Conservation (phyloP, 2,888 invertebrate genomes). For the Dryobota labecula region DNA sequence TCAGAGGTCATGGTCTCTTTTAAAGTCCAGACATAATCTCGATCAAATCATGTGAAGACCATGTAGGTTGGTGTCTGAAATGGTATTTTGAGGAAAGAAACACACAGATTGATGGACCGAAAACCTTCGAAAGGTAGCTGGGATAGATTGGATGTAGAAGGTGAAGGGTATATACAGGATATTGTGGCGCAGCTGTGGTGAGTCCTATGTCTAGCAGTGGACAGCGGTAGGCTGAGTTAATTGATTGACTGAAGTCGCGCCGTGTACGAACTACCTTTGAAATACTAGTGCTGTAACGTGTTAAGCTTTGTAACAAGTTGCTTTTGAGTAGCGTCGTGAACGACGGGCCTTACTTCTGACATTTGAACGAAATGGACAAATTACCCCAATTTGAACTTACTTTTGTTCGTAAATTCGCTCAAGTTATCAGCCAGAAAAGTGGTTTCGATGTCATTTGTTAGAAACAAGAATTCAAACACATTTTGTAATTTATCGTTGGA, state of each 20-base stretch:
- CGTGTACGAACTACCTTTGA: too few relatives aligned
- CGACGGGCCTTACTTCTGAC: not conserved
- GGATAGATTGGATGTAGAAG: not conserved
- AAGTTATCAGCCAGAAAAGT: slow-evolving; percentile 43
- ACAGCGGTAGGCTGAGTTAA: not conserved
- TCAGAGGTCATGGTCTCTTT: too few relatives aligned
- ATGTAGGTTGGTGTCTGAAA: too few relatives aligned
- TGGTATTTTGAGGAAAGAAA: too few relatives aligned
- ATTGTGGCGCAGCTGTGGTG: not conserved
- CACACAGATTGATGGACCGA: too few relatives aligned
- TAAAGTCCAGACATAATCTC: too few relatives aligned
- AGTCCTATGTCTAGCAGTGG: not conserved
- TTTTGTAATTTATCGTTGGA: slow-evolving; percentile 60
- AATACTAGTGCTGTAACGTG: not conserved
- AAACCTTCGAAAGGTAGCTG: not conserved
- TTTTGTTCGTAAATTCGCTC: slow-evolving; percentile 36
- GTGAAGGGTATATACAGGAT: too few relatives aligned
- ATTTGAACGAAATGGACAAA: slow-evolving; percentile 41
- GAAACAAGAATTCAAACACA: slow-evolving; percentile 58
- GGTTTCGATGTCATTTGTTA: slow-evolving; percentile 62
- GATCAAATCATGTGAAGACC: too few relatives aligned
- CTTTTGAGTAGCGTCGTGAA: not conserved
- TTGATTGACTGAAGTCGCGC: too few relatives aligned
- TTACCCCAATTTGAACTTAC: slow-evolving; percentile 35
- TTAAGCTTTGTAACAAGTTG: not conserved